Evolutionary conservation across 2,113 vertebrate genomes (phyloP).

Genomic region (Percopsis transmontana): DNA sequence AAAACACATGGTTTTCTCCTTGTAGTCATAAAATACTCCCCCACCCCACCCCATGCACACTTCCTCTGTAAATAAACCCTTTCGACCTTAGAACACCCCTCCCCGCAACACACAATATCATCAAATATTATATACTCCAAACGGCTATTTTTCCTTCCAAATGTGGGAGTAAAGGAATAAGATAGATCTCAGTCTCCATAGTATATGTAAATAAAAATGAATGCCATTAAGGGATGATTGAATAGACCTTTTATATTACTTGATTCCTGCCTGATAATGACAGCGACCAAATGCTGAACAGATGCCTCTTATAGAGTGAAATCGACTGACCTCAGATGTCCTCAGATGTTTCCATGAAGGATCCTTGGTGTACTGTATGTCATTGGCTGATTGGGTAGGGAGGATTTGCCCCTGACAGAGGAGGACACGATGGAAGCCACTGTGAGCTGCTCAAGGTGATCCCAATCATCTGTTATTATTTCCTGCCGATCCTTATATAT

Average conservation of each 20-base stretch:
- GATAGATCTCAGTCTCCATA: too few relatives aligned
- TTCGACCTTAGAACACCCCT: too few relatives aligned
- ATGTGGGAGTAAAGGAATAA: too few relatives aligned
- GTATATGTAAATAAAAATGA: too few relatives aligned
- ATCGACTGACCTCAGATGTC: slow-evolving; percentile 46
- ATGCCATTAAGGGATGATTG: too few relatives aligned
- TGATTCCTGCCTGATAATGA: slow-evolving; percentile 1
- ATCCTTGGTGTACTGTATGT: slow-evolving; percentile 37
- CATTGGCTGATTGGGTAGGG: slow-evolving; percentile 16
- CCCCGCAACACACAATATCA: too few relatives aligned
- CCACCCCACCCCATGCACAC: too few relatives aligned
- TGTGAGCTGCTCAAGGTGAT: slow-evolving; percentile 4
- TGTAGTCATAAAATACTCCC: too few relatives aligned
- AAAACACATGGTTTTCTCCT: too few relatives aligned
- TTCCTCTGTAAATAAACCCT: too few relatives aligned
- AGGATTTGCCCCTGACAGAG: slow-evolving; percentile 1
- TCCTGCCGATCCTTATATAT: slow-evolving; percentile 8
- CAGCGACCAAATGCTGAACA: slow-evolving; percentile 47
- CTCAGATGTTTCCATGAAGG: slow-evolving; percentile 53
- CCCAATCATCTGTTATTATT: slow-evolving; percentile 6
- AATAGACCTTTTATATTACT: not conserved
- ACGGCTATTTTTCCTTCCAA: too few relatives aligned
- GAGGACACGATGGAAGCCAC: slow-evolving; percentile 1
- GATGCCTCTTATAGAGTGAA: slow-evolving; percentile 35
- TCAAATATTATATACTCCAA: too few relatives aligned